phyloP scores from a whole-genome alignment of 1,140 invertebrate genomes.

The Zeugodacus cucurbitae region DNA sequence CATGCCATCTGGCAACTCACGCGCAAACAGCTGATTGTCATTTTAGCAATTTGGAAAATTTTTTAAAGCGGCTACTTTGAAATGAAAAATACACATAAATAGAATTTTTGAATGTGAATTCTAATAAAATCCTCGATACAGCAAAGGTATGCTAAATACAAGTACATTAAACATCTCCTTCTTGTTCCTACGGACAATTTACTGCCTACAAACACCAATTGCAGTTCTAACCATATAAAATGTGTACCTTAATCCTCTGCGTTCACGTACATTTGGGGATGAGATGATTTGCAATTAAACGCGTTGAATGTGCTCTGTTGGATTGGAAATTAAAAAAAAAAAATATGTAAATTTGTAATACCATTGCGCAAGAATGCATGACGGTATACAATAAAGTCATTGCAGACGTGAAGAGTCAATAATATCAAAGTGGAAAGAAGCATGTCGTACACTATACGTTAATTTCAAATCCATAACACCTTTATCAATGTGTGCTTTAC shows the following conservation, averaged over 20 bases:
- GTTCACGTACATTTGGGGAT: conserved; percentile 87
- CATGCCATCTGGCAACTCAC: background rate
- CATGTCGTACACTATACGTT: too few species aligned
- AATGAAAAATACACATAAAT: background rate
- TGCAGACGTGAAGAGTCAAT: too few species aligned
- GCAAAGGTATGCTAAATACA: background rate
- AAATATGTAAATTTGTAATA: conserved; percentile 85
- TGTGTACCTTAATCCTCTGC: conserved; percentile 84
- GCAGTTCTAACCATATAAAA: conserved; percentile 54
- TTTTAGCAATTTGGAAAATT: background rate
- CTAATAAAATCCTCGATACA: conserved; percentile 36
- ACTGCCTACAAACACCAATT: background rate
- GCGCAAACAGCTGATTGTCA: background rate
- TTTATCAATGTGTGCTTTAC: too few species aligned
- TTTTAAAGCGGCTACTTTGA: background rate
- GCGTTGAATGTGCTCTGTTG: conserved; percentile 87
- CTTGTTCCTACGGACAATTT: too few species aligned
- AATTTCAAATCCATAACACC: too few species aligned
- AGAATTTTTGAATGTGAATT: too few species aligned
- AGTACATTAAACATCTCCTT: too few species aligned
- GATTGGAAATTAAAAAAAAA: too few species aligned
- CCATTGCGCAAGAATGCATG: conserved; percentile 85
- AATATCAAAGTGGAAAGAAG: too few species aligned
- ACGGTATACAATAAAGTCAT: conserved; percentile 79
- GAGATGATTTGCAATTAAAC: conserved; percentile 80